phyloP scores from a whole-genome alignment of 2,113 vertebrate species.

The Ictidomys tridecemlineatus region DNA sequence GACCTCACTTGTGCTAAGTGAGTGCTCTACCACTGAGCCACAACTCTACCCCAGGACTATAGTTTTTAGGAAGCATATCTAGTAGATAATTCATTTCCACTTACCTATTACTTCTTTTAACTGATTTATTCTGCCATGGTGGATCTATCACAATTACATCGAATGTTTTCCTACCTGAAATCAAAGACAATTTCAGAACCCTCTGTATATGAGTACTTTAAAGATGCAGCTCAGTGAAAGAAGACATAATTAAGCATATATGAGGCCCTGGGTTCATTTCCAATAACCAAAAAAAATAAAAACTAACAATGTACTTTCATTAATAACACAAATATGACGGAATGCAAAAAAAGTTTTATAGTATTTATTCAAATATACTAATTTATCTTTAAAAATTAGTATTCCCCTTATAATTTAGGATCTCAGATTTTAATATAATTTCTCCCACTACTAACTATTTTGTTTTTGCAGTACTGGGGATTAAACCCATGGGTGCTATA shows the following conservation, averaged over 20 bases:
- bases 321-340: not conserved
- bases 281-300: not conserved
- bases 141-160: constrained; percentile 96
- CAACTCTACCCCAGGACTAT: not conserved
- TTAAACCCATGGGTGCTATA: too few species aligned
- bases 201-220: not conserved
- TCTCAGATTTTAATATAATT: not conserved
- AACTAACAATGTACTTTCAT: constrained; percentile 40
- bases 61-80: constrained; percentile 12
- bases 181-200: constrained; percentile 24
- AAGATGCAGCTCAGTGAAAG: not conserved
- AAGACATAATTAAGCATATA: not conserved
- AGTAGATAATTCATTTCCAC: constrained; percentile 22
- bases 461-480: too few species aligned
- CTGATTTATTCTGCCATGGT: constrained; percentile 98
- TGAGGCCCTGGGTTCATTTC: not conserved
- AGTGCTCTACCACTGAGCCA: too few species aligned
- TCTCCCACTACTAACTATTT: not conserved
- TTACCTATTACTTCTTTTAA: constrained; percentile 96
- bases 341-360: not conserved
- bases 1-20: too few species aligned
- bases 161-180: constrained; percentile 91
- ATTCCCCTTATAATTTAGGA: not conserved
- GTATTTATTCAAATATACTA: constrained; percentile 34
- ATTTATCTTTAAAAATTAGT: constrained; percentile 53